Evolutionary conservation across 2,113 vertebrate genomes (phyloP), one percentile per base, ranked within the genome.

Genomic region (Chauna torquata): DNA sequence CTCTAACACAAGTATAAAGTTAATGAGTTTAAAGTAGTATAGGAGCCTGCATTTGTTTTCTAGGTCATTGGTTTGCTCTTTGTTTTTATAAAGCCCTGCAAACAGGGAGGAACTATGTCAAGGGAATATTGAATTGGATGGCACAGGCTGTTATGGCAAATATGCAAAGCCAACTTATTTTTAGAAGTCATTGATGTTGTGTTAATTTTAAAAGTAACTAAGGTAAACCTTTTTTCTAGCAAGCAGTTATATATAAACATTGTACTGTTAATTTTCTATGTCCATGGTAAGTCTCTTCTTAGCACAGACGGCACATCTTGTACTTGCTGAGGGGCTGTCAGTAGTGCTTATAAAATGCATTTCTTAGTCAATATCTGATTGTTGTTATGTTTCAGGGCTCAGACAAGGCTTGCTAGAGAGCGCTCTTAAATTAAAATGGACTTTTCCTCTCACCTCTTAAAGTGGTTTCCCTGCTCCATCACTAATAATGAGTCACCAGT

Each of bases 371-470:
- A 47, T 40, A 47, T 52, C 74, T 2, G 1, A 27, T 28, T 8
- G 71, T 11, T 54, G 66, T 88, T 62, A 3, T 6, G 55, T 75
- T 27, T 77, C 90, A 57, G 88, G 86, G 92, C 90, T 64, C 0
- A 0, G 86, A 58, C n/a, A 54, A 17, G 40, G 59, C 66, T 97
- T 94, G 86, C 86, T 94, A 52, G 90, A 94, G 93, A 92, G 95
- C 9, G 11, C 91, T 88, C 79, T 90, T 45, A 64, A 95, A 95
- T 96, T 38, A 88, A 86, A 71, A 75, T 54, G 96, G 96, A 96
- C 92, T 96, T 96, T 97, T 97, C 95, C 92, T 88, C 77, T 93
- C 88, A 59, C 95, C 77, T 94, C 88, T 89, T 80, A 71, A 58
- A 88, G 94, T 82, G 83, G 80, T 87, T 96, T 94, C 83, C 93